Evolutionary conservation across 2,888 invertebrate genomes (phyloP).

Genomic region (Lycocerus yunnanus): DNA sequence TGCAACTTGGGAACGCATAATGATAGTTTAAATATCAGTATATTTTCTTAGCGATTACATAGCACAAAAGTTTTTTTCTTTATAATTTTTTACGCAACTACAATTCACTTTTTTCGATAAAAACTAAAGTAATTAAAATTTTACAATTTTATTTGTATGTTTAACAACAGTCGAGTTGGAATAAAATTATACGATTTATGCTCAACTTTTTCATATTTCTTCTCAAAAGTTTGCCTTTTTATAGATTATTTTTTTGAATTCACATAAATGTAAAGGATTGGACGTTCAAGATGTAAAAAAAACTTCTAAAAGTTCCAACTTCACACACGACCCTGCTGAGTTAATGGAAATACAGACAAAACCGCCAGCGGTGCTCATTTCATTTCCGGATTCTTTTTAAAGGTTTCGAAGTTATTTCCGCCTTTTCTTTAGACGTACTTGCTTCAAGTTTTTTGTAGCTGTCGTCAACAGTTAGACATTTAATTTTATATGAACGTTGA

Average conservation of each 20-base stretch:
- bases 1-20: neutral
- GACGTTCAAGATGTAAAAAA: conserved; percentile 16
- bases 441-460: conserved; percentile 20
- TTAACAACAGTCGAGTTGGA: neutral
- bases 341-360: conserved; percentile 38
- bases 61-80: neutral
- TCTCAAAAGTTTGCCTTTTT: conserved; percentile 24
- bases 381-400: conserved; percentile 36
- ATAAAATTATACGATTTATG: neutral
- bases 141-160: neutral
- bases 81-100: neutral
- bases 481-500: conserved; percentile 13
- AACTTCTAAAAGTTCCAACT: conserved; percentile 22
- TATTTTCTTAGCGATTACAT: neutral
- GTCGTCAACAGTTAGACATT: conserved; percentile 22
- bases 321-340: conserved; percentile 27
- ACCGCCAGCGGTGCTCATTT: conserved; percentile 36
- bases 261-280: conserved; percentile 2
- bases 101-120: neutral
- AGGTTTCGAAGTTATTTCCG: conserved; percentile 34
- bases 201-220: conserved; percentile 1
- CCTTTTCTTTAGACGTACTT: conserved; percentile 22
- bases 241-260: conserved; percentile 14
- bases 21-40: neutral
- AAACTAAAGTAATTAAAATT: neutral